phyloP scores from a whole-genome alignment of 2,797 vertebrate genomes.

The Cygnus olor region DNA sequence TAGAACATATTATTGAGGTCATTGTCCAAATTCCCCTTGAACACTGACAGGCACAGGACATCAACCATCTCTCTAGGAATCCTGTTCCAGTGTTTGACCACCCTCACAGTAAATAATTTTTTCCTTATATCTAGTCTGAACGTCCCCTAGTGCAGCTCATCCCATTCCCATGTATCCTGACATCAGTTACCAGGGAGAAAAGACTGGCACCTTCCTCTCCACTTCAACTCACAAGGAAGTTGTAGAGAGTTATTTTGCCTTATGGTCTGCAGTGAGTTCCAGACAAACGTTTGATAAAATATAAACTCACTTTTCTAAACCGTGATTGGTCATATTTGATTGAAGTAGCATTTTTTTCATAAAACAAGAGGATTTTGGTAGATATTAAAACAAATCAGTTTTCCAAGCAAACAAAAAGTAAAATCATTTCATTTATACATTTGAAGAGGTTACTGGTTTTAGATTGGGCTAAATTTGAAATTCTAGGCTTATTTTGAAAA shows the following conservation, averaged over 20 bases:
- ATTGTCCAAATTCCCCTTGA: too few species aligned
- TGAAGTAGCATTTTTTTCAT: background rate
- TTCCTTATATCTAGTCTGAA: too few species aligned
- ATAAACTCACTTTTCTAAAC: background rate
- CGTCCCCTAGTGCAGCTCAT: too few species aligned
- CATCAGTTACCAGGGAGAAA: too few species aligned
- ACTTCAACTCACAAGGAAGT: too few species aligned
- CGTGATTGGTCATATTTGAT: accelerated
- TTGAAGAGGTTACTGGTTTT: background rate
- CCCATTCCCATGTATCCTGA: too few species aligned
- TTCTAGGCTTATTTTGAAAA: background rate
- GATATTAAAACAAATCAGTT: background rate
- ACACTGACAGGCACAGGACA: too few species aligned
- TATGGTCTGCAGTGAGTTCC: background rate
- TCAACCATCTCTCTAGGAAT: too few species aligned
- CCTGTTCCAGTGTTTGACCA: too few species aligned
- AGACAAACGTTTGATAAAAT: background rate
- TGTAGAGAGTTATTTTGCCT: background rate
- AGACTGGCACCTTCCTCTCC: too few species aligned
- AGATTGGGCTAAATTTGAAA: background rate
- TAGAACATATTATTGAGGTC: too few species aligned
- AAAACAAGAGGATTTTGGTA: background rate
- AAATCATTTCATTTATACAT: background rate
- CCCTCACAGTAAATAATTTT: too few species aligned
- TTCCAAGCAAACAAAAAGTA: background rate